phyloP scores from a whole-genome alignment of 2,113 vertebrate species.

The Telmatochromis brachygnathus region DNA sequence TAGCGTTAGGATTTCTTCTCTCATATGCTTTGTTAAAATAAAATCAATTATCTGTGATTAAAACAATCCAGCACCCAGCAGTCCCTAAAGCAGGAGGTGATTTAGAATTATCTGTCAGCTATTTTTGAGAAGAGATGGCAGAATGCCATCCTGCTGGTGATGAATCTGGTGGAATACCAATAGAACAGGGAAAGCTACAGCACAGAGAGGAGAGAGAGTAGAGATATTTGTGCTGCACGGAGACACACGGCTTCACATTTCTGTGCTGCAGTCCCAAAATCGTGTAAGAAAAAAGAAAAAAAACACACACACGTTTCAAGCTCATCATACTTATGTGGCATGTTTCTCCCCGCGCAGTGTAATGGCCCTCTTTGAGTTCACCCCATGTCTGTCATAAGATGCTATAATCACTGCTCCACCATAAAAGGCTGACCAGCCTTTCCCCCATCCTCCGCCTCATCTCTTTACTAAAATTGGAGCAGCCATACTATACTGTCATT shows the following conservation, averaged over 20 bases:
- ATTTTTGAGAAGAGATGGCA: slow-evolving; percentile 40
- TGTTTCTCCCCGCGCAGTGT: neutral
- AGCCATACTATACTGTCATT: slow-evolving; percentile 21
- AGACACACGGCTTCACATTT: neutral
- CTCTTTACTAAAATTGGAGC: slow-evolving; percentile 21
- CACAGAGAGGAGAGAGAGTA: neutral
- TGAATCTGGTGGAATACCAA: slow-evolving; percentile 35
- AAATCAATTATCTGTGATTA: slow-evolving; percentile 62
- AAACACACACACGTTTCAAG: neutral
- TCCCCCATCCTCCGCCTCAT: neutral
- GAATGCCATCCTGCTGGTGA: slow-evolving; percentile 19
- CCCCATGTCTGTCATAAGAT: slow-evolving; percentile 1
- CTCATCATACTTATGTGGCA: slow-evolving; percentile 14
- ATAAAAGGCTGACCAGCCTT: slow-evolving; percentile 21
- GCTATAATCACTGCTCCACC: neutral
- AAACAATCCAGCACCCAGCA: slow-evolving; percentile 37
- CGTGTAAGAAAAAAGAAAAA: neutral
- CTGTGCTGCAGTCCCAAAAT: neutral
- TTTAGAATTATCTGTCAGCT: slow-evolving; percentile 45
- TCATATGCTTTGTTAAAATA: slow-evolving; percentile 34
- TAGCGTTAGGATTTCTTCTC: neutral
- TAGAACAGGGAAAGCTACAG: slow-evolving; percentile 9
- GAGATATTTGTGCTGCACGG: neutral
- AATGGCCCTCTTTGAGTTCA: slow-evolving; percentile 13
- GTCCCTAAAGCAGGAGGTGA: slow-evolving; percentile 35